Evolutionary conservation across 2,113 vertebrate species (phyloP).

Genomic region (Lagopus leucura): DNA sequence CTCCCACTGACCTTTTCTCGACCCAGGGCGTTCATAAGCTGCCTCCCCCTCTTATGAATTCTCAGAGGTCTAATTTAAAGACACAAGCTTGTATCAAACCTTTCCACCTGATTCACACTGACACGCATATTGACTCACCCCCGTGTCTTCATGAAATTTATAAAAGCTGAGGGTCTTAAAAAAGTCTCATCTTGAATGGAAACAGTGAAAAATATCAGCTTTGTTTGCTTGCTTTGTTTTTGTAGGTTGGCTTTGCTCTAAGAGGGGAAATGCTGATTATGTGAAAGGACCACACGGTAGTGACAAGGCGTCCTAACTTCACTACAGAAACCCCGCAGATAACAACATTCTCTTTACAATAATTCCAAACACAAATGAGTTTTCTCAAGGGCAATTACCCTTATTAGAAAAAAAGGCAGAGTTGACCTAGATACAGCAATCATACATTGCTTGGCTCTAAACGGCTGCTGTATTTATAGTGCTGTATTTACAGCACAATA

Average conservation of each 20-base stretch:
- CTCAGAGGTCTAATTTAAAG: neutral
- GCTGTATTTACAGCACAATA: neutral
- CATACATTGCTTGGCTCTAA: neutral
- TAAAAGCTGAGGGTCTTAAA: neutral
- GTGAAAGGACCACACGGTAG: fast-evolving
- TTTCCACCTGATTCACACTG: neutral
- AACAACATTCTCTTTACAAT: neutral
- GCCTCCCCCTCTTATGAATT: fast-evolving
- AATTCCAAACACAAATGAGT: conserved; percentile 24
- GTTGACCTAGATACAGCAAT: conserved; percentile 34
- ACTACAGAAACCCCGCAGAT: neutral
- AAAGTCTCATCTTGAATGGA: neutral
- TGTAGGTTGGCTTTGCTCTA: neutral
- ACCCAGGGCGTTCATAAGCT: neutral
- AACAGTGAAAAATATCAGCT: neutral
- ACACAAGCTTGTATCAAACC: neutral
- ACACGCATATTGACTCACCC: fast-evolving
- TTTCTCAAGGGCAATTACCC: conserved; percentile 34
- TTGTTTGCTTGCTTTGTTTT: neutral
- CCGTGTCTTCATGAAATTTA: neutral
- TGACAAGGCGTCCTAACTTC: neutral
- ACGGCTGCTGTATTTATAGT: neutral
- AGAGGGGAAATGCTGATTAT: fast-evolving
- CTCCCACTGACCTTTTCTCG: neutral
- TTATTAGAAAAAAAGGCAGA: conserved; percentile 25